Conservation (phyloP, 1,140 invertebrate genomes). For the Trichomalopsis sarcophagae region DNA sequence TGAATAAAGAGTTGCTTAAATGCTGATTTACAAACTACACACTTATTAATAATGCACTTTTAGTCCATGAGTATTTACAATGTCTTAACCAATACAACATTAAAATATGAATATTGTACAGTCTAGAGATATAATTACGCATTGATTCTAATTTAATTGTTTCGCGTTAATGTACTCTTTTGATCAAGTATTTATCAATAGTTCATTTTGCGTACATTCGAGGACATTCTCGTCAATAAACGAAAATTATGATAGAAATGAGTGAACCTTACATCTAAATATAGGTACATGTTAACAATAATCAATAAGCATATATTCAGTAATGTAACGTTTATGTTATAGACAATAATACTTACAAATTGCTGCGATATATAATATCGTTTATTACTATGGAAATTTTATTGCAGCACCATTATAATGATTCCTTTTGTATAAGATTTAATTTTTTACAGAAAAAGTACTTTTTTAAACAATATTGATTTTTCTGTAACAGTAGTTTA, state of each 20-base stretch:
- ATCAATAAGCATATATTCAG: constrained; percentile 41
- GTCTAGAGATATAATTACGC: neutral
- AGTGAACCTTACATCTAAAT: neutral
- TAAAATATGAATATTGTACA: constrained; percentile 17
- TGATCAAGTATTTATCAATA: neutral
- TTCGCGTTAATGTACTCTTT: neutral
- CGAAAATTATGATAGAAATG: too few relatives aligned
- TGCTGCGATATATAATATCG: constrained; percentile 51
- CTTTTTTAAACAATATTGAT: neutral
- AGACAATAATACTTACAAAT: constrained; percentile 46
- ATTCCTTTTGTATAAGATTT: neutral
- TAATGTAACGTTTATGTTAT: constrained; percentile 41
- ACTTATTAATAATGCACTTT: constrained; percentile 60
- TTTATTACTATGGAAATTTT: neutral
- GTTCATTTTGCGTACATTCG: neutral
- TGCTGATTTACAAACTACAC: constrained; percentile 59
- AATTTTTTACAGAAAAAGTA: neutral
- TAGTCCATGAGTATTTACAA: constrained; percentile 59
- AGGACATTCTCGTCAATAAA: neutral
- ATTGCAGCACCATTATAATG: constrained; percentile 43
- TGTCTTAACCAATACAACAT: constrained; percentile 18
- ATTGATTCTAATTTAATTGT: neutral
- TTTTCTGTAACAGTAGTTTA: neutral
- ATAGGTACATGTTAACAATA: neutral
- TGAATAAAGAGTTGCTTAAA: constrained; percentile 56